Percentiles rank a stretch among this genome's conserved stretches.
These are phyloP conservation scores for Stenolophus ochropezus DNA, from an alignment of 2,888 invertebrate genomes.

Conservation along the genomic window DNA sequence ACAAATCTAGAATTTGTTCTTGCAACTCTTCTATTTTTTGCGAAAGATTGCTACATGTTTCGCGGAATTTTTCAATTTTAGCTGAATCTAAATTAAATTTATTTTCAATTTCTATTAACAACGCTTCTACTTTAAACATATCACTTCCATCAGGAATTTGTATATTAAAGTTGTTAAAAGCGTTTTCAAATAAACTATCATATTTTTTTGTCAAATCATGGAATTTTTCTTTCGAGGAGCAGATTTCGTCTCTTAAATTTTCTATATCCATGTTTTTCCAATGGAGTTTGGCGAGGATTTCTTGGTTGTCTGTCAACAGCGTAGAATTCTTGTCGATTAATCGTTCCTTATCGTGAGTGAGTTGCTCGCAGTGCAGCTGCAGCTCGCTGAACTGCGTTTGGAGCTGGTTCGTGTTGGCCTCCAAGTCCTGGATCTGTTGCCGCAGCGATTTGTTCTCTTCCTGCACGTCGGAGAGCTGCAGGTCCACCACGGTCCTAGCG, in stretches of 20 bases:
- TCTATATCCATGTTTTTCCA: neutral
- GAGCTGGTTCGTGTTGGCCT: neutral
- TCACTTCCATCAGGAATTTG: too few relatives aligned
- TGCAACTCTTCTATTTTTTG: neutral
- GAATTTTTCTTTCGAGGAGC: neutral
- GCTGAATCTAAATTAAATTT: neutral
- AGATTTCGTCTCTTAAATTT: neutral
- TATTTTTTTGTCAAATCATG: neutral
- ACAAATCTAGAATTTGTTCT: neutral
- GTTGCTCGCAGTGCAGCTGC: too few relatives aligned
- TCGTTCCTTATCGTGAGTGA: neutral
- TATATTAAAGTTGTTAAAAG: too few relatives aligned
- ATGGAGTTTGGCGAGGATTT: neutral
- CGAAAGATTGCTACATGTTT: neutral
- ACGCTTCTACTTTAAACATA: neutral
- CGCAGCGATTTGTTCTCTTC: constrained; percentile 66
- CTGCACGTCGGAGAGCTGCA: constrained; percentile 70
- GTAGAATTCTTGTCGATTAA: neutral
- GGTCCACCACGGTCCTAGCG: constrained; percentile 71
- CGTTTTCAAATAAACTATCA: too few relatives aligned
- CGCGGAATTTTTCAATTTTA: neutral
- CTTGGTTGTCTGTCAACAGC: neutral
- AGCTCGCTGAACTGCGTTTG: neutral
- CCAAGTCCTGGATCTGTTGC: neutral
- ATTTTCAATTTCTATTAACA: neutral